These are phyloP conservation scores for Cheilosia urbana DNA, from an alignment of 2,888 invertebrate species.

Conservation along the genomic window DNA sequence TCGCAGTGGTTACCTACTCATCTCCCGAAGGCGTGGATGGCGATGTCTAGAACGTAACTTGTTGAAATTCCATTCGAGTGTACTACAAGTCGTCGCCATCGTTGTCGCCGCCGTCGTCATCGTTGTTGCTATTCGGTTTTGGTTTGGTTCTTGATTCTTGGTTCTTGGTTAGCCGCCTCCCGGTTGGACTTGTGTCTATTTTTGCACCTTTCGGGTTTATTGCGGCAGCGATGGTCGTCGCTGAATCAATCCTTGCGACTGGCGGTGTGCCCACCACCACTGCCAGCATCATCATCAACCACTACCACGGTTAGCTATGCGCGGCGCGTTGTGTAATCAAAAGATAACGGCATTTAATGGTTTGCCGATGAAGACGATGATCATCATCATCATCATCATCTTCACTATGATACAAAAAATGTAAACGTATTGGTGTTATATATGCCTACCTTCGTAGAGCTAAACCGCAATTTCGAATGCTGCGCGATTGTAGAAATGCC, in stretches of 20 bases:
- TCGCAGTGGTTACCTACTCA: slow-evolving; percentile 60
- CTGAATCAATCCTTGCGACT: slow-evolving; percentile 60
- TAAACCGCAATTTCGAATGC: slow-evolving; percentile 2
- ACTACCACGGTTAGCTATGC: slow-evolving; percentile 54
- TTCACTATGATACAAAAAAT: slow-evolving; percentile 32
- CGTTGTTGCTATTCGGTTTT: slow-evolving; percentile 28
- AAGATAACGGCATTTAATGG: slow-evolving; percentile 75
- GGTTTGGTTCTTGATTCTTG: slow-evolving; percentile 33
- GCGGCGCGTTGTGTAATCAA: slow-evolving; percentile 73
- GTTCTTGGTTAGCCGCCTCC: slow-evolving; percentile 17
- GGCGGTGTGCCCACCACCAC: slow-evolving; percentile 1
- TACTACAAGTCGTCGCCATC: slow-evolving; percentile 71
- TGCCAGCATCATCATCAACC: slow-evolving; percentile 36
- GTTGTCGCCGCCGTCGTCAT: slow-evolving; percentile 27
- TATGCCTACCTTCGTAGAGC: background rate
- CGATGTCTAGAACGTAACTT: slow-evolving; percentile 73
- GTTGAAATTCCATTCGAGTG: slow-evolving; percentile 74
- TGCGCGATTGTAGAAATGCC: slow-evolving; percentile 41
- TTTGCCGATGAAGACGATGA: slow-evolving; percentile 62
- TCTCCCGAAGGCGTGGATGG: slow-evolving; percentile 68
- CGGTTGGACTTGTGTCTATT: slow-evolving; percentile 61
- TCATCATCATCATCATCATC: slow-evolving; percentile 24
- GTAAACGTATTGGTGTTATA: slow-evolving; percentile 23
- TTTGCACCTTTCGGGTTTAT: slow-evolving; percentile 70
- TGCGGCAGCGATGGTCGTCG: slow-evolving; percentile 42